Base-by-base conservation (phyloP, 2,797 vertebrate genomes). In the Chrysolophus pictus region DNA sequence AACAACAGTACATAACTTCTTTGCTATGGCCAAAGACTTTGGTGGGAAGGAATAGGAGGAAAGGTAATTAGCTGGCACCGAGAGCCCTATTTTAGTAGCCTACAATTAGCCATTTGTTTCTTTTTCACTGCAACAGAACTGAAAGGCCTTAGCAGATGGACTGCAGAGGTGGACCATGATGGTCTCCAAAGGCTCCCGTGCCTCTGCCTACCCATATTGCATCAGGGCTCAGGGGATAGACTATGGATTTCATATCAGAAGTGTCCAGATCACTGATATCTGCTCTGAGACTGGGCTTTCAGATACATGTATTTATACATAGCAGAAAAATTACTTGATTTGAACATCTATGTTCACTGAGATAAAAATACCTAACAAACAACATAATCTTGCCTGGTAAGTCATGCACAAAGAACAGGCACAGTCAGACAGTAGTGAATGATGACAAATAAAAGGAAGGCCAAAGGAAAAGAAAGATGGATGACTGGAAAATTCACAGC, bases 171-270 rank as follows among this genome's bases (percentile, higher is more conserved):
- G 23, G 62, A 55, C 39, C 31, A 33, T 0, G 7, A 39, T 21
- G 58, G 49, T 31, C 33, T 74, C 42, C 72, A 51, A 7, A 35
- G 24, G 7, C 29, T 71, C 35, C 39, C 14, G 3, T 7, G 29
- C 56, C 29, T 62, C 19, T 62, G 47, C 11, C 18, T 26, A 7
- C 33, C 19, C 56, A 4, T 12, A 21, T 7, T 21, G n/a, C 21
- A 35, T 31, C 2, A 39, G 47, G 47, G 29, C 26, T 51, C 35
- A 0, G 0, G 2, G 70, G 31, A 49, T 28, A 65, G 64, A n/a
- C 26, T 44, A 65, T 28, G 19, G 19, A 37, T 47, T 37, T 17
- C 53, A 22, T 17, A 64, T 14, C 16, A 33, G 28, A 13, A 6
- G 10, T 56, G 53, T 33, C 39, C 31, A 53, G 37, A 72, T 42